These are phyloP conservation scores for Dromaius novaehollandiae DNA, from an alignment of 2,113 vertebrate genomes.

Conservation along the genomic window DNA sequence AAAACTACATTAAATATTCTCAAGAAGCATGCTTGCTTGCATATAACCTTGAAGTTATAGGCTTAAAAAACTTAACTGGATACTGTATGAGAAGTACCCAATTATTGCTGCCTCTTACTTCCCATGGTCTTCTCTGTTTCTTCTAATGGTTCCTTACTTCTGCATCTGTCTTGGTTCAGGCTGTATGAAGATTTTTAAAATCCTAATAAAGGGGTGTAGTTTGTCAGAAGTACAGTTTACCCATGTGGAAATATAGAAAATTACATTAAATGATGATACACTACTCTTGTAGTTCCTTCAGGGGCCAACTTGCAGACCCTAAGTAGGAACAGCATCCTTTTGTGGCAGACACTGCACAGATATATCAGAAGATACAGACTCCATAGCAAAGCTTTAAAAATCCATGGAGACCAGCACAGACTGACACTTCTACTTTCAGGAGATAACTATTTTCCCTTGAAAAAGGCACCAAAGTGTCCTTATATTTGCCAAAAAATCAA, in stretches of 20 bases:
- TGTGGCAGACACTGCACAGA: not conserved
- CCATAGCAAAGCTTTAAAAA: not conserved
- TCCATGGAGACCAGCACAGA: not conserved
- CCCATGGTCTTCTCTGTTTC: not conserved
- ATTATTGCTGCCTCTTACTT: not conserved
- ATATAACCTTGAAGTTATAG: not conserved
- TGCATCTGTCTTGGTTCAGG: not conserved
- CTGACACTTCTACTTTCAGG: not conserved
- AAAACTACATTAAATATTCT: not conserved
- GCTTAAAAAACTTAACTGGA: slow-evolving; percentile 27
- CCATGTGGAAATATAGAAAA: not conserved
- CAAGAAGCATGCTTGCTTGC: not conserved
- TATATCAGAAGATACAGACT: not conserved
- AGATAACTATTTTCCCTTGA: slow-evolving; percentile 1
- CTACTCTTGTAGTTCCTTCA: not conserved
- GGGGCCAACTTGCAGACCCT: not conserved
- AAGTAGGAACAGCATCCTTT: not conserved
- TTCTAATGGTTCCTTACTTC: not conserved
- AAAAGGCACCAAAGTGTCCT: not conserved
- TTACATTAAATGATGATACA: not conserved
- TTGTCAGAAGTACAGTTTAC: not conserved
- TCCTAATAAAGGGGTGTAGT: not conserved
- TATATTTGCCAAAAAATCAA: not conserved
- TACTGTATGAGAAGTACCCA: not conserved
- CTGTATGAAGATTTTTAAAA: not conserved